phyloP scores from a whole-genome alignment of 1,140 invertebrate species.

The Octopus bimaculoides region DNA sequence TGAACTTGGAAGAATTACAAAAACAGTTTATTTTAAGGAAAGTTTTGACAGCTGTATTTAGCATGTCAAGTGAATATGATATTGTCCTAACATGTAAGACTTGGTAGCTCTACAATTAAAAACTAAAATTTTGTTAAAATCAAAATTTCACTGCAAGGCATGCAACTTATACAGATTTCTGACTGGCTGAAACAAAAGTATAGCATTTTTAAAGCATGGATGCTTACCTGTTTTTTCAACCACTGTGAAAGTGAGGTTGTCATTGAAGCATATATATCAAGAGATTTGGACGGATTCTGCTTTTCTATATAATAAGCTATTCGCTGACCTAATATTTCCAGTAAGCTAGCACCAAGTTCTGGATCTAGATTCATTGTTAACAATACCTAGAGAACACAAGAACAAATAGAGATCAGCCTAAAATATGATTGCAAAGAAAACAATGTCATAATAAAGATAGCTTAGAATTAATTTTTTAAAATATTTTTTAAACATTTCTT shows the following conservation, averaged over 20 bases:
- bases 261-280: slow-evolving; percentile 68
- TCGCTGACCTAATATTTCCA: slow-evolving; percentile 72
- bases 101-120: neutral
- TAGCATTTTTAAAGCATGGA: neutral
- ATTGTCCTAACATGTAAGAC: neutral
- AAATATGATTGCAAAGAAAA: too few relatives aligned
- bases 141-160: neutral
- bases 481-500: too few relatives aligned
- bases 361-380: slow-evolving; percentile 66
- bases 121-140: neutral
- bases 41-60: neutral
- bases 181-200: neutral
- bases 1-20: too few relatives aligned
- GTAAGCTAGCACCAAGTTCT: slow-evolving; percentile 66
- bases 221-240: slow-evolving; percentile 69
- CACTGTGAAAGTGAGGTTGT: slow-evolving; percentile 70
- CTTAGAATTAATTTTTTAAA: too few relatives aligned
- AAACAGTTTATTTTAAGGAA: too few relatives aligned
- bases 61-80: neutral
- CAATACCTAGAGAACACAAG: slow-evolving; percentile 58
- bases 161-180: neutral
- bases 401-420: too few relatives aligned
- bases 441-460: too few relatives aligned
- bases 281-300: slow-evolving; percentile 59
- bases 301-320: slow-evolving; percentile 66